Conservation (phyloP, 2,888 invertebrate genomes). For the Caenorhabditis sp. region DNA sequence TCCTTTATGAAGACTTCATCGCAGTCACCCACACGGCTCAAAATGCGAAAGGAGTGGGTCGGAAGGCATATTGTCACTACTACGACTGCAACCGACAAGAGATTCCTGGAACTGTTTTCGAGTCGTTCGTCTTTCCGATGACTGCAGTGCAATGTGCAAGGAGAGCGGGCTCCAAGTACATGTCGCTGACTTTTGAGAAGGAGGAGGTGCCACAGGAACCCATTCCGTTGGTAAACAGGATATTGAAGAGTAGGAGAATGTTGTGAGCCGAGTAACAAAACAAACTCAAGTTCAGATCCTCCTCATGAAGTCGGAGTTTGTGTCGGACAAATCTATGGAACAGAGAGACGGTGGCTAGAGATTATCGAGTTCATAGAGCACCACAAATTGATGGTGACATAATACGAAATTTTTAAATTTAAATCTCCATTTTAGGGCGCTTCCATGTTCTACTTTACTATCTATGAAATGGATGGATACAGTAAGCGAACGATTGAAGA, state of each 20-base stretch:
- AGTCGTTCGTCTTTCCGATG: conserved; percentile 28
- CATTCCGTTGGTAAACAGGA: conserved; percentile 25
- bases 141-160: conserved; percentile 42
- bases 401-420: neutral
- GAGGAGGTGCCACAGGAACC: conserved; percentile 16
- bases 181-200: conserved; percentile 21
- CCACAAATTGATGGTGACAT: conserved; percentile 25
- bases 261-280: neutral
- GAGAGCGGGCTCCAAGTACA: conserved; percentile 32
- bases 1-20: conserved; percentile 40
- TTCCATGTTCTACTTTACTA: conserved; percentile 39
- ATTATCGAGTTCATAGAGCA: conserved; percentile 41
- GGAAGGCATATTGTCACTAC: conserved; percentile 28
- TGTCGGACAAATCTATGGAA: conserved; percentile 36
- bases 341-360: conserved; percentile 33
- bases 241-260: conserved; percentile 6
- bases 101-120: conserved; percentile 15
- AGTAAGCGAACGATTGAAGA: conserved; percentile 26
- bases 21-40: conserved; percentile 34
- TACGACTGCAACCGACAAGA: conserved; percentile 36
- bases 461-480: conserved; percentile 37
- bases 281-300: conserved; percentile 11
- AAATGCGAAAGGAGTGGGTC: conserved; percentile 35
- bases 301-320: conserved; percentile 39
- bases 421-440: neutral